These are phyloP conservation scores for Beris chalybata DNA, from an alignment of 2,888 invertebrate genomes.

Conservation along the genomic window DNA sequence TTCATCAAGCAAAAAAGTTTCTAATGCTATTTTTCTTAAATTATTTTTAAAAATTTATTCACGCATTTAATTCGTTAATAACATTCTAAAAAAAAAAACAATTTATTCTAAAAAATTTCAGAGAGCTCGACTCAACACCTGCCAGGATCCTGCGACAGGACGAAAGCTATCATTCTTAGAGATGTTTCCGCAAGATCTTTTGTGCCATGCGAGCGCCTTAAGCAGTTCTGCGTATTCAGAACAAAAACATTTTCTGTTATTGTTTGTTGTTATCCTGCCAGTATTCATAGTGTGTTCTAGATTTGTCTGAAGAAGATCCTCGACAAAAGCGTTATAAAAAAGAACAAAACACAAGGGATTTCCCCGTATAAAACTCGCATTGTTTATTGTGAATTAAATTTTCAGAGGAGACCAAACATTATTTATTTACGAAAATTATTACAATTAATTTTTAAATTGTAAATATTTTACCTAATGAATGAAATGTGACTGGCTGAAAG, in stretches of 20 bases:
- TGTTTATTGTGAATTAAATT: neutral
- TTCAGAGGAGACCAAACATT: too few relatives aligned
- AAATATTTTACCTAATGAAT: too few relatives aligned
- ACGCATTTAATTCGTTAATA: too few relatives aligned
- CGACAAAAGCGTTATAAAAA: neutral
- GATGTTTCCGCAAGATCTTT: conserved; percentile 75
- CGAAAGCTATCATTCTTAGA: conserved; percentile 69
- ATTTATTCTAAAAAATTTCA: conserved; percentile 36
- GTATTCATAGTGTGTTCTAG: too few relatives aligned
- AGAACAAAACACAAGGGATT: neutral
- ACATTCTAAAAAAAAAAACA: too few relatives aligned
- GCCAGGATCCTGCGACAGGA: conserved; percentile 67
- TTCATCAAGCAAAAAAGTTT: neutral
- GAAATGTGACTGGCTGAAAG: too few relatives aligned
- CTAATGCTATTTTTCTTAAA: conserved; percentile 14
- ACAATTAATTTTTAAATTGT: too few relatives aligned
- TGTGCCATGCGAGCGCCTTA: conserved; percentile 84
- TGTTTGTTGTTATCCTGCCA: conserved; percentile 6
- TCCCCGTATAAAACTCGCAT: neutral
- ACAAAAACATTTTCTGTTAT: conserved; percentile 27
- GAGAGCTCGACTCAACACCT: conserved; percentile 68
- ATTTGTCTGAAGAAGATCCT: neutral
- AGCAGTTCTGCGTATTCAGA: conserved; percentile 60
- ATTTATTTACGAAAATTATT: too few relatives aligned
- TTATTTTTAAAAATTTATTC: neutral